Base-by-base conservation (phyloP, 2,888 invertebrate species). In the Sinodicranocentrus sp. region DNA sequence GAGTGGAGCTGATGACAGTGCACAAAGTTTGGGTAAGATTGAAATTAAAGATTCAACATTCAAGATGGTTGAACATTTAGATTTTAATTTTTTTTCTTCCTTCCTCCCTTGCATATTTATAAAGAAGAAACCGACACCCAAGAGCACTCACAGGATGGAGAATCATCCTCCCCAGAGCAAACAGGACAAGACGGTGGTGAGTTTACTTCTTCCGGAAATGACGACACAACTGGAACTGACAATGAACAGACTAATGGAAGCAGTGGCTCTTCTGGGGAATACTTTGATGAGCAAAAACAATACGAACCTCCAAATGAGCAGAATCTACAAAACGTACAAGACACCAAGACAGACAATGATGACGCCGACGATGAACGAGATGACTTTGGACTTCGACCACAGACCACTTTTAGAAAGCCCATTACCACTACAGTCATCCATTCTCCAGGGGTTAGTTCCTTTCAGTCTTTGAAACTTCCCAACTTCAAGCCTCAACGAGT, bases 11-110 rank as follows among this genome's bases (percentile, higher is more conserved):
- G 86, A 86, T 26, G 87, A 87, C 3, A 84, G 83, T 15, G 79
- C 78, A 21, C 88, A 87, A 72, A 87, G 84, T 52, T 77, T 87
- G 52, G 88, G 88, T 88, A 54, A 85, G 72, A 59, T 25, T 2
- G 17, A 23, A 1, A 1, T 23, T 61, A 8, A 1, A 48, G n/a
- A 17, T 26, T 10, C 25, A 61, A 10, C 23, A 33, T 33, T 6
- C 3, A 33, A 6, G 61, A 28, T 28, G 8, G 23, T n/a, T 17
- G 28, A n/a, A 28, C 52, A 59, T 15, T 25, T 26, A 13, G 26
- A 59, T 59, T 61, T n/a, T 61, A 10, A 10, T 59, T 15, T 17
- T 8, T 57, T n/a, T n/a, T n/a, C n/a, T n/a, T n/a, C n/a, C n/a
- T n/a, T n/a, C n/a, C n/a, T n/a, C n/a, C n/a, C n/a, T n/a, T n/a